Evolutionary conservation across 2,113 vertebrate species (phyloP).

Genomic region (rabbit (Oryctolagus cuniculus)): DNA sequence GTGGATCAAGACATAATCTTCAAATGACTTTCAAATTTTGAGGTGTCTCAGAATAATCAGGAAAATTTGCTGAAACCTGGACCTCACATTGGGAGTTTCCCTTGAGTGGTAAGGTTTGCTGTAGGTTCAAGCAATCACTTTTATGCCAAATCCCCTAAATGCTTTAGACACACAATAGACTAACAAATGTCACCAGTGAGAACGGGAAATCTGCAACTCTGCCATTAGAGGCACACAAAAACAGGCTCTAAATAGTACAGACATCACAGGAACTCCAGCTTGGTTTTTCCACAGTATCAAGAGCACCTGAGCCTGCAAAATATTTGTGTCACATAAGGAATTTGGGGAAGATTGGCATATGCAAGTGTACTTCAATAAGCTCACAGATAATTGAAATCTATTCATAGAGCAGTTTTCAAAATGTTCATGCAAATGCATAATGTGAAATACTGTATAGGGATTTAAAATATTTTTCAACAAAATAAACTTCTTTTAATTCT

Average conservation of each 20-base stretch:
- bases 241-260: background rate
- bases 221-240: background rate
- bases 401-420: too few relatives aligned
- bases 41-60: background rate
- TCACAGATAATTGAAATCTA: too few relatives aligned
- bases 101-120: background rate
- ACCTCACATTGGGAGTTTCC: background rate
- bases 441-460: too few relatives aligned
- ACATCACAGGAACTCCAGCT: background rate
- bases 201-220: background rate
- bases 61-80: background rate
- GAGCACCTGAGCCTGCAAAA: background rate
- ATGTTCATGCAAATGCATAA: too few relatives aligned
- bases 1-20: background rate
- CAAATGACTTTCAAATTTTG: background rate
- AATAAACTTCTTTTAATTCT: too few relatives aligned
- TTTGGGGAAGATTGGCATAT: background rate
- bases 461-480: too few relatives aligned
- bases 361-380: too few relatives aligned
- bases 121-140: background rate
- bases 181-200: background rate
- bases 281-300: background rate
- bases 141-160: background rate
- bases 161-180: background rate
- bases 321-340: background rate